Evolutionary conservation across 2,797 vertebrate genomes (phyloP).

Genomic region (Rhinella marina): DNA sequence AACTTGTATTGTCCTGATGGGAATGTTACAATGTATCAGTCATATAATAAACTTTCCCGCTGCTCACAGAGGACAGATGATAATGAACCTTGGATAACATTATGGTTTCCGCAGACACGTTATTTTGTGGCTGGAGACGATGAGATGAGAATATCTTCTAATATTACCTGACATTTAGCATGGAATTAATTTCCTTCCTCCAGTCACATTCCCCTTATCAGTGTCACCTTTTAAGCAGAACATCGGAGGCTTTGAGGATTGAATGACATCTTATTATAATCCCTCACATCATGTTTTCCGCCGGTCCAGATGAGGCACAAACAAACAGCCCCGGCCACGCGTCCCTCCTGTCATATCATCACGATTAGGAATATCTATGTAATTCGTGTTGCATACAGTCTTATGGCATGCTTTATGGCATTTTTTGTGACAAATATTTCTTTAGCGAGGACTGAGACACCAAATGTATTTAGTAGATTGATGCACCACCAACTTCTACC

Average conservation of each 20-base stretch:
- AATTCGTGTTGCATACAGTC: too few species aligned
- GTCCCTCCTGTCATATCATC: not conserved
- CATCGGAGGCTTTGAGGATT: constrained; percentile 31
- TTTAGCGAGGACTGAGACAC: too few species aligned
- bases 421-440: too few species aligned
- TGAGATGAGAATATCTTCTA: not conserved
- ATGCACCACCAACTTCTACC: too few species aligned
- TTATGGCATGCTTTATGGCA: too few species aligned
- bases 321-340: not conserved
- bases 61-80: not conserved
- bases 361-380: not conserved
- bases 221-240: constrained; percentile 16
- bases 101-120: not conserved
- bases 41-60: too few species aligned
- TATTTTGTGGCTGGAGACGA: constrained; percentile 20
- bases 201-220: constrained; percentile 18
- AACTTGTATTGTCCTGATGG: too few species aligned
- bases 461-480: too few species aligned
- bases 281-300: constrained; percentile 17
- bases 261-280: constrained; percentile 48
- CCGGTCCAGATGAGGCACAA: not conserved
- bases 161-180: constrained; percentile 38
- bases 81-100: not conserved
- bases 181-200: constrained; percentile 20
- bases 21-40: not conserved